Base-by-base conservation (phyloP, 2,797 vertebrate species). In the Smutsia gigantea region DNA sequence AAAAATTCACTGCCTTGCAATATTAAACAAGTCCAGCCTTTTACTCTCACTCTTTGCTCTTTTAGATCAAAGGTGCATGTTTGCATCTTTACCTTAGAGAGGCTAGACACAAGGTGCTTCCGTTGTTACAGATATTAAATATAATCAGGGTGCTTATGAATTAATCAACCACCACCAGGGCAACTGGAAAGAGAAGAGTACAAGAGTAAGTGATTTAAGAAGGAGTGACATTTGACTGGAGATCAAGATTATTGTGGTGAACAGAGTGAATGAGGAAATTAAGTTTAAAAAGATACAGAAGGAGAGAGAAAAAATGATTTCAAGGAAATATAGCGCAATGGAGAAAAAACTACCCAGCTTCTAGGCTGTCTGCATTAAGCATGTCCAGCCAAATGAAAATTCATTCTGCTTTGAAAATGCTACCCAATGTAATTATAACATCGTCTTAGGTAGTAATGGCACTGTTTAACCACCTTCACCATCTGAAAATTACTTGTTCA, bases 11-110 rank as follows among this genome's bases (percentile, higher is more conserved):
- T 71, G 31, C 12, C 55, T 55, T 93, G 17, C 15, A 84, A 82
- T 95, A 87, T 93, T 90, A 55, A 81, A 55, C 34, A 95, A 81
- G 9, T 51, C 12, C 6, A 95, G 9, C 15, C 6, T 88, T 96
- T 88, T 72, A 61, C 29, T 55, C 29, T 72, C 7, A 86, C 42
- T 61, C 25, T 82, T 91, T 90, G 49, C 19, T 94, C 61, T 82
- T 77, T 72, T 39, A 3, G 7, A 53, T 87, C 25, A 71, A 86
- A 61, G 49, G 37, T 29, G 13, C 31, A 78, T 89, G 27, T 74
- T 89, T 86, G 7, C 19, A 92, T 72, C 61, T 86, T 81, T 81
- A 69, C 7, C 23, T 92, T 77, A 71, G 11, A 95, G 14, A 90
- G 25, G 7, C 19, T 72, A 51, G 31, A 74, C 11, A 77, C 15